phyloP scores from a whole-genome alignment of 2,113 vertebrate species.

The Dromas ardeola region DNA sequence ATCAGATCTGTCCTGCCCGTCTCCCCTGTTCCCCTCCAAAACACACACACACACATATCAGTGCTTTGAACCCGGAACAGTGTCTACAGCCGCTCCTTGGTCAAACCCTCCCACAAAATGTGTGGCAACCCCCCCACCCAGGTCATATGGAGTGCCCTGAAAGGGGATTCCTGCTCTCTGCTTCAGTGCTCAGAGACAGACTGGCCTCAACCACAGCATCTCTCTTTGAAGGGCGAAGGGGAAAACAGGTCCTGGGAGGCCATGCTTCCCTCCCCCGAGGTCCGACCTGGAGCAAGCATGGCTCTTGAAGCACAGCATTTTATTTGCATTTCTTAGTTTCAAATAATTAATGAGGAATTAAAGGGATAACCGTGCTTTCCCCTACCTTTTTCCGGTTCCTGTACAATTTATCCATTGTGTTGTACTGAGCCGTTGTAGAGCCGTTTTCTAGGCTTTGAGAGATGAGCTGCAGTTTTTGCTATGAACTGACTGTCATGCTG shows the following conservation, averaged over 20 bases:
- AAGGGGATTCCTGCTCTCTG: not conserved
- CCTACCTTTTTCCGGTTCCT: not conserved
- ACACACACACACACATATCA: not conserved
- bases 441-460: slow-evolving; percentile 43
- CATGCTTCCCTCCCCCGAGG: not conserved
- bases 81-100: not conserved
- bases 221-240: not conserved
- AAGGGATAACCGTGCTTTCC: not conserved
- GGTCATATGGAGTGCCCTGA: not conserved
- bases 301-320: slow-evolving; percentile 56
- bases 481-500: slow-evolving; percentile 48
- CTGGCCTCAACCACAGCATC: not conserved
- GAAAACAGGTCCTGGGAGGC: not conserved
- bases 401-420: not conserved
- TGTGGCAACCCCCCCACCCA: not conserved
- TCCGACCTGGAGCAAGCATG: not conserved
- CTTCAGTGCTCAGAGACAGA: not conserved
- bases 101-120: not conserved
- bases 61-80: not conserved
- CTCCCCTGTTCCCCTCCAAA: not conserved
- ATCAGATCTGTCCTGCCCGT: not conserved
- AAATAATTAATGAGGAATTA: not conserved
- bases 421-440: slow-evolving; percentile 24
- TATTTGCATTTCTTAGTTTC: slow-evolving; percentile 19
- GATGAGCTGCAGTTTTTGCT: slow-evolving; percentile 51